Evolutionary conservation across 2,888 invertebrate species (phyloP), one percentile per base, ranked within the genome.

Genomic region (Mythimna loreyi): DNA sequence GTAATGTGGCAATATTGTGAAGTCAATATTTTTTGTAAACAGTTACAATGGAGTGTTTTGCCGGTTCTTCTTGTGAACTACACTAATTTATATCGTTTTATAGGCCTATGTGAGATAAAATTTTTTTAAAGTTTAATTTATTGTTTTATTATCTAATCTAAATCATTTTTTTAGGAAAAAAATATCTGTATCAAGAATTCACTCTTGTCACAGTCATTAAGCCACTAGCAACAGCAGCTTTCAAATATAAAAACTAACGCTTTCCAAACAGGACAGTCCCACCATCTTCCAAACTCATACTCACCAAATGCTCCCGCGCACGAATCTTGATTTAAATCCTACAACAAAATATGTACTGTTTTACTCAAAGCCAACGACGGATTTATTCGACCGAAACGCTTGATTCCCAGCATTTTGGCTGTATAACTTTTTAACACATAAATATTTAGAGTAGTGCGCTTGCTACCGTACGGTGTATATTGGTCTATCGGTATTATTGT

Each of bases 311-410:
- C 87, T 88, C 90, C 72, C 87, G 90, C 92, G 89, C 92, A 90
- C 87, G 89, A 87, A 89, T 85, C 91, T 92, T 92, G 92, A 94
- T 94, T 92, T 93, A 94, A 93, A 89, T 89, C 88, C 86, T 80
- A 84, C 87, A 92, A 91, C 92, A 92, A 93, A 92, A 92, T 93
- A 94, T 93, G 92, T 92, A 94, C 92, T 94, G 94, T 90, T 93
- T 93, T 92, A 93, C 92, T 86, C 81, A 64, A 74, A 72, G 74
- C 83, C 83, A 90, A 73, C 90, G 95, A 95, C 81, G 89, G 95
- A 95, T 95, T 95, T 95, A 95, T 93, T 84, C 80, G 86, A 83
- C 81, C 82, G 87, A 90, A 90, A 90, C 86, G 87, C 87, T 88
- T 89, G 91, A 92, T 91, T 91, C 92, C 89, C 87, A 85, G 85